Base-by-base conservation (phyloP, 2,113 vertebrate species). In the Ceyx margarethae region DNA sequence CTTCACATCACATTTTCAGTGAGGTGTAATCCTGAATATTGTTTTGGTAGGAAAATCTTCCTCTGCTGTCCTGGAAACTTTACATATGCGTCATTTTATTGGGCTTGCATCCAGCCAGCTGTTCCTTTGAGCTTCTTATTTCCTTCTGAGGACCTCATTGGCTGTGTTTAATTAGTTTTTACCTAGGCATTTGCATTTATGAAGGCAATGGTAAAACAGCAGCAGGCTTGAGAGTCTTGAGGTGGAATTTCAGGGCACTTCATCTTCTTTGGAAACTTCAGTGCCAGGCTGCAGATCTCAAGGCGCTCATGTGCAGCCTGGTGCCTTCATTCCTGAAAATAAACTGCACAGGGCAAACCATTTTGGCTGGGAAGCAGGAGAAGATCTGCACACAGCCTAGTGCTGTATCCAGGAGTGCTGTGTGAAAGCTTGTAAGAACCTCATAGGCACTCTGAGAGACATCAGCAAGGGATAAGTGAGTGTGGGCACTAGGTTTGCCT, bases 11-110 rank as follows among this genome's bases (percentile, higher is more conserved):
- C 13, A 6, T 71, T 88, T 94, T 94, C 85, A 76, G 74, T 48
- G 75, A 86, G 69, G 73, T 91, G 50, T 75, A 78, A 61, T 61
- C 23, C 65, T 3, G 0, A 31, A 10, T 46, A 62, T 51, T 82
- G 54, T 62, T 42, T 82, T 61, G 10, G 58, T 86, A 86, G 88
- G 66, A 90, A 83, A 93, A 81, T 68, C 40, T 71, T 69, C 61
- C 45, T 89, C 35, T 66, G 54, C 50, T 71, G 50, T 35, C 50
- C 54, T 88, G 95, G 83, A 91, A 95, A 93, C 76, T 81, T 88
- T 56, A 50, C 35, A 9, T 56, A 18, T 42, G 17, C 66, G 50
- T 89, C 1, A 0, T 69, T 94, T 91, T 89, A 75, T 84, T 81
- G 46, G 50, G 79, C 37, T 88, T 79, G 7, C 10, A 50, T 50